These are phyloP conservation scores for Drosophila ananassae DNA, from an alignment of 1,140 invertebrate genomes.

Conservation along the genomic window DNA sequence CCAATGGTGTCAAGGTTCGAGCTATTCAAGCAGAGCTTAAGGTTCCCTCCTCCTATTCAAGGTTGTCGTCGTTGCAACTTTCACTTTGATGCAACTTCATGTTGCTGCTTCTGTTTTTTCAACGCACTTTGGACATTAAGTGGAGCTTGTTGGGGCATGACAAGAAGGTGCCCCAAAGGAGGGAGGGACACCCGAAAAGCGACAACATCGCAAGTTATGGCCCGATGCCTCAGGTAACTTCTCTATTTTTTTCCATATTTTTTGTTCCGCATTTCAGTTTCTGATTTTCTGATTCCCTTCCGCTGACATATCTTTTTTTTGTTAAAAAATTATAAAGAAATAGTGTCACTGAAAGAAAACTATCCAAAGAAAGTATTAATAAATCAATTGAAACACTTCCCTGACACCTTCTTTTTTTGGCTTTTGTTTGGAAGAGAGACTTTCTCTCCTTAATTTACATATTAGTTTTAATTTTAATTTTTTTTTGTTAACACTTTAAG, in stretches of 20 bases:
- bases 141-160: constrained; percentile 36
- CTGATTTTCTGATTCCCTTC: too few relatives aligned
- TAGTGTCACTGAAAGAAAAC: constrained; percentile 15
- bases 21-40: constrained; percentile 25
- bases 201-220: constrained; percentile 66
- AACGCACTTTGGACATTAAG: constrained; percentile 70
- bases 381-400: constrained; percentile 30
- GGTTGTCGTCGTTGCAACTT: constrained; percentile 72
- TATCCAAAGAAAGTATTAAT: constrained; percentile 2
- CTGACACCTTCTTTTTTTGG: not conserved
- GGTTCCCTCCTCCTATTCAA: constrained; percentile 56
- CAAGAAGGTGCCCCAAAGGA: not conserved
- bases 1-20: constrained; percentile 35
- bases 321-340: constrained; percentile 34
- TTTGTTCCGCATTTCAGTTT: constrained; percentile 10
- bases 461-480: constrained; percentile 17
- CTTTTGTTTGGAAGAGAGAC: constrained; percentile 1
- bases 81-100: constrained; percentile 65
- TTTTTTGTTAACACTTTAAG: not conserved
- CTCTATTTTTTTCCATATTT: constrained; percentile 11
- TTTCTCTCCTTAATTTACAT: constrained; percentile 30
- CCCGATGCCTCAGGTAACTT: constrained; percentile 19
- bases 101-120: constrained; percentile 25
- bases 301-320: constrained; percentile 5
- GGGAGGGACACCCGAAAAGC: constrained; percentile 48